Base-by-base conservation (phyloP, 2,888 invertebrate species). In the Bimastos eiseni region DNA sequence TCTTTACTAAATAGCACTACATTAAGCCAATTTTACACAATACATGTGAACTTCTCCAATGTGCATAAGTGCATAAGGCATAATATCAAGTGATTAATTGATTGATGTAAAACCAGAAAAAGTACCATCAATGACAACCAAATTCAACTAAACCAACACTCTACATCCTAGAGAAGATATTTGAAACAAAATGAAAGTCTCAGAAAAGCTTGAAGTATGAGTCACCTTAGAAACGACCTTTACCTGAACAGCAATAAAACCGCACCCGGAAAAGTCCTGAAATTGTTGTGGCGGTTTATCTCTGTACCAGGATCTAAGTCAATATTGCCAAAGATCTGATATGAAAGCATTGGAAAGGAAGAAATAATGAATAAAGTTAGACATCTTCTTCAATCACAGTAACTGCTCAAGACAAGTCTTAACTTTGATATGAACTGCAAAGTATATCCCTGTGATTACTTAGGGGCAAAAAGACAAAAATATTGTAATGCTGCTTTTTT, bases 241-340 rank as follows among this genome's bases (percentile, higher is more conserved):
- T 84, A 96, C 99, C 99, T 97, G 97, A 99, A 99, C 95, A 99
- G 97, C 95, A 99, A 97, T 97, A 99, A 98, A 95, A 99, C 97
- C 95, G 98, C 98, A 97, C 98, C 98, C 96, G 98, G 97, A 96
- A 99, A 99, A 96, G 98, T 98, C 96, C 98, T 97, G 97, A 99
- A 99, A 97, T 99, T 99, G 97, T 99, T 99, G 97, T 99, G 99
- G 96, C 99, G 97, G 96, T 98, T 99, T 96, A 99, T 98, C 95
- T 98, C 97, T 95, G 97, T 97, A 94, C 97, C 97, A 94, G 98
- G 97, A 95, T 97, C 97, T 96, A 99, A 97, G 95, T 97, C 97
- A 96, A 99, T 99, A 97, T 99, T 99, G 96, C 99, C 99, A 96
- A 99, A 99, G 96, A 99, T 98, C 98, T 99, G 93, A 70, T 70